Base-by-base conservation (phyloP, 2,888 invertebrate genomes). In the Pollenia angustigena region DNA sequence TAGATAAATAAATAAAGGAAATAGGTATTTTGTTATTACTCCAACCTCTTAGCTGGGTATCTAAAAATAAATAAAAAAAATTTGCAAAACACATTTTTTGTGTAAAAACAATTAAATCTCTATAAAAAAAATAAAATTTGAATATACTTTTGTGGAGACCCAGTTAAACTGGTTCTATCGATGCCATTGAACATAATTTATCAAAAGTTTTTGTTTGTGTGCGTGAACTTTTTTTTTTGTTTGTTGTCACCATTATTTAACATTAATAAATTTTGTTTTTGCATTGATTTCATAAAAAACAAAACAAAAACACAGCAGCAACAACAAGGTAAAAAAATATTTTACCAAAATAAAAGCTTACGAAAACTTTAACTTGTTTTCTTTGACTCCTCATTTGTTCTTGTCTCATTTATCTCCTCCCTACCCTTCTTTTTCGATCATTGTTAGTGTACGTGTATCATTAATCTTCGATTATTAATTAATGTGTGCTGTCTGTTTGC, bases 151-250 rank as follows among this genome's bases (percentile, higher is more conserved):
- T 66, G 11, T 14, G 18, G 48, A 62, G 48, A 82, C 52, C 79
- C 82, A 79, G 82, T 83, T 75, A 46, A 80, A 83, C 82, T 82
- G 83, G 80, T 86, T 86, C 50, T 52, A 60, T 71, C 75, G 54
- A n/a, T 66, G 50, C 42, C 16, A 72, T 81, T 74, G n/a, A 64
- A 56, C 40, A 56, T 75, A 68, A 6, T 16, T 4, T 50, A 44
- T 52, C 18, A 42, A n/a, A 9, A 54, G 16, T 60, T n/a, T 10
- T 42, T 56, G 56, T 12, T 58, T 16, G 12, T 60, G 52, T 32
- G 68, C 9, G 9, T 44, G 50, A 44, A 18, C 11, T 23, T 12
- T 40, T 72, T 56, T 62, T 50, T 62, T 56, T 8, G 46, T 46
- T 75, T 72, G 46, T 72, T 79, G 79, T 69, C 82, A 82, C 52